Base-by-base conservation (phyloP, 2,888 invertebrate species). In the Hirtodrosophila cameraria region DNA sequence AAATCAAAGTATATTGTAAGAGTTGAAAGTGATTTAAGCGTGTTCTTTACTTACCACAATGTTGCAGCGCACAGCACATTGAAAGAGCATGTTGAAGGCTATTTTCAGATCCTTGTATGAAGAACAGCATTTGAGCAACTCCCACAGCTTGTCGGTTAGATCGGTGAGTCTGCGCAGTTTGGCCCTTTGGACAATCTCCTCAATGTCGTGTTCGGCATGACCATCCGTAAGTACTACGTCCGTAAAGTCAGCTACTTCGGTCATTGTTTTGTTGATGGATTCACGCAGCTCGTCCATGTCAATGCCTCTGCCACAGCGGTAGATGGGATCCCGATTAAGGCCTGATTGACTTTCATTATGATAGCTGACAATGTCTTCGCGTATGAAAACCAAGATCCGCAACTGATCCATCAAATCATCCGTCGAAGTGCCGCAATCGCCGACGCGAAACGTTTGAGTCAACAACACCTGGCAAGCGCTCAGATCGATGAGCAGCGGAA, bases 81-180 rank as follows among this genome's bases (percentile, higher is more conserved):
- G 89, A 38, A 91, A 91, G 2, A 91, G 67, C 64, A 88, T 83
- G 36, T 87, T 84, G 13, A 90, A 88, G 1, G 88, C 90, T 31
- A 80, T 65, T 64, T 91, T 90, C 1, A 91, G 78, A 55, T 90
- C 89, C 55, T 84, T 88, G 49, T 91, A 91, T 5, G 86, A 88
- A 4, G 87, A 85, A 38, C 90, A 91, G 57, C 90, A 77, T 75
- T 88, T 90, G 1, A 91, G 74, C 15, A 90, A 68, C 12, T 89
- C 88, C 90, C 90, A 91, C 6, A 91, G 69, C 48, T 89, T 90
- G 60, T 91, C 90, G 0, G 90, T 91, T 2, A 91, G 57, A 61
- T 91, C 90, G 0, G 81, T 74, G 2, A 86, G 71, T 1, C 59
- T 65, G 3, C 90, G 81, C 1, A 72, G 50, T 39, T 88, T 88